Conservation (phyloP, 2,888 invertebrate genomes). For the Mythimna ferrago region DNA sequence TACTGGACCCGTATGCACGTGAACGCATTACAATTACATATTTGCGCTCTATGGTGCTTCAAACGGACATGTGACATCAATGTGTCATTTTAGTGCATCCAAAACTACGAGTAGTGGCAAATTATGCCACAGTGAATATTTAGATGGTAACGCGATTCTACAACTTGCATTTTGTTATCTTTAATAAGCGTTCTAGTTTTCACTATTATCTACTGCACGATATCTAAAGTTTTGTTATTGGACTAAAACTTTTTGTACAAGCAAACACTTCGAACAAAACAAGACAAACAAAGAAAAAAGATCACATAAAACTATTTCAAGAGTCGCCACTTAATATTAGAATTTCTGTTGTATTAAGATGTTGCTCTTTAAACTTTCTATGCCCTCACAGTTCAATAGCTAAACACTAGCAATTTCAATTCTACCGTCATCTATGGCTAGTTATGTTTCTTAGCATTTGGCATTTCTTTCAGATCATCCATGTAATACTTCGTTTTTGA, state of each 20-base stretch:
- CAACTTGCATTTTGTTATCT: constrained; percentile 1
- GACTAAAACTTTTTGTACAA: too few relatives aligned
- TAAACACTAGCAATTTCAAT: not conserved
- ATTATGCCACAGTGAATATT: not conserved
- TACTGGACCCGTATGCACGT: not conserved
- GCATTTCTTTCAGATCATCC: not conserved
- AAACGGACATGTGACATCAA: constrained; percentile 12
- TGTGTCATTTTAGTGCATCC: not conserved
- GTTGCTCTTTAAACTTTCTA: not conserved
- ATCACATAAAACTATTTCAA: not conserved
- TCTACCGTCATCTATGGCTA: not conserved
- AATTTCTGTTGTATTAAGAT: not conserved
- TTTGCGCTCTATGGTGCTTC: not conserved
- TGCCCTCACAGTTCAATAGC: too few relatives aligned
- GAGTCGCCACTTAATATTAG: not conserved
- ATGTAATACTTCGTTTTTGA: not conserved
- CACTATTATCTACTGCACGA: too few relatives aligned
- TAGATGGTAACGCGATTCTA: not conserved
- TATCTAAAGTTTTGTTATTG: too few relatives aligned
- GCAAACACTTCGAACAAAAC: too few relatives aligned
- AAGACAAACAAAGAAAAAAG: too few relatives aligned
- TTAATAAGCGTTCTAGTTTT: not conserved
- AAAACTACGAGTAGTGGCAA: constrained; percentile 7
- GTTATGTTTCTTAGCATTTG: not conserved
- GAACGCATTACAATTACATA: constrained; percentile 5